These are phyloP conservation scores for Labrus mixtus DNA, from an alignment of 2,113 vertebrate species.

Conservation along the genomic window DNA sequence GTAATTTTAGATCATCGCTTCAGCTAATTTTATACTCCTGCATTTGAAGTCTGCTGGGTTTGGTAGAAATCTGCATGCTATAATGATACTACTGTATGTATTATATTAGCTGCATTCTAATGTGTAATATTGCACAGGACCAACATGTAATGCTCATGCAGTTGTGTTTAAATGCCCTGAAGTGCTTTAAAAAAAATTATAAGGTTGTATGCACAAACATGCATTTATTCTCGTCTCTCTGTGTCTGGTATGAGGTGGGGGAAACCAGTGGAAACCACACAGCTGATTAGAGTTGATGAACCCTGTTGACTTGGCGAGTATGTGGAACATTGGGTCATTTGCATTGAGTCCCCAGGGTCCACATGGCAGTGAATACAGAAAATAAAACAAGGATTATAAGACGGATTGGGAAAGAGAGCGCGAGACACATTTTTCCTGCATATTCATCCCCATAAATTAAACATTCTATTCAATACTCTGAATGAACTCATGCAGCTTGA, in stretches of 20 bases:
- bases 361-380: slow-evolving; percentile 30
- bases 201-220: neutral
- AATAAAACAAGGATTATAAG: slow-evolving; percentile 36
- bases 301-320: slow-evolving; percentile 54
- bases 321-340: slow-evolving; percentile 57
- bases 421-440: neutral
- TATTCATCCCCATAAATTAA: slow-evolving; percentile 38
- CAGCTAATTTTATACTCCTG: neutral
- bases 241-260: slow-evolving; percentile 17
- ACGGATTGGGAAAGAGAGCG: neutral
- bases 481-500: slow-evolving; percentile 18
- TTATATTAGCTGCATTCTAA: neutral
- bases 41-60: slow-evolving; percentile 4
- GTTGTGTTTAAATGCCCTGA: neutral
- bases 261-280: slow-evolving; percentile 32
- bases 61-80: neutral
- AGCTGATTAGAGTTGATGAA: slow-evolving; percentile 67
- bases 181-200: neutral
- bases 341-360: slow-evolving; percentile 52
- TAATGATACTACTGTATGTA: neutral
- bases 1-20: slow-evolving; percentile 4
- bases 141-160: neutral
- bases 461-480: slow-evolving; percentile 10
- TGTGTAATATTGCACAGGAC: neutral
- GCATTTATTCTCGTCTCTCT: neutral